These are phyloP conservation scores for Furnarius figulus DNA, from an alignment of 2,113 vertebrate species.

Conservation along the genomic window DNA sequence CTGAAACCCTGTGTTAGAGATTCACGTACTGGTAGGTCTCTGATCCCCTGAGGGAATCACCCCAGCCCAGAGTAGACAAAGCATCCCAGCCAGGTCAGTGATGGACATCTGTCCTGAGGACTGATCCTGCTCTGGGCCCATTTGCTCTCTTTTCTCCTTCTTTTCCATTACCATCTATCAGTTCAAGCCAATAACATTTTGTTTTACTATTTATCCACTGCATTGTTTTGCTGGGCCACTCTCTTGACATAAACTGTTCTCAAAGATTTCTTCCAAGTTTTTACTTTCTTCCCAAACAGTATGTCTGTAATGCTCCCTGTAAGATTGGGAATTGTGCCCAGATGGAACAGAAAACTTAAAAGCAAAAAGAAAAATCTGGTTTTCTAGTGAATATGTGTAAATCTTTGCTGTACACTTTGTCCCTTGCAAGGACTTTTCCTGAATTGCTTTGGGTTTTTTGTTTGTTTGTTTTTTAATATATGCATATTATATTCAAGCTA, in stretches of 20 bases:
- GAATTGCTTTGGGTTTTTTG: background rate
- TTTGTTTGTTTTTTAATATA: background rate
- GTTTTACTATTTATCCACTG: background rate
- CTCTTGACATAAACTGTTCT: background rate
- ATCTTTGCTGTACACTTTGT: background rate
- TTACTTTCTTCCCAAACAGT: background rate
- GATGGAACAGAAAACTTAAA: background rate
- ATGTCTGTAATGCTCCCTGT: background rate
- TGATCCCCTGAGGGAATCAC: accelerated
- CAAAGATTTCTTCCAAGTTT: background rate
- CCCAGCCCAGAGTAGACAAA: background rate
- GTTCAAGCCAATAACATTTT: background rate
- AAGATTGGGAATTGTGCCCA: background rate
- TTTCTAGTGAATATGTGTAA: background rate
- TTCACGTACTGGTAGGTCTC: background rate
- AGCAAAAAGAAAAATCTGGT: background rate
- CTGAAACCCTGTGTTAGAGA: background rate
- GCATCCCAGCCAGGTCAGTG: background rate
- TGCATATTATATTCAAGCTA: background rate
- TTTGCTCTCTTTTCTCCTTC: background rate
- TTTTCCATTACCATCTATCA: background rate
- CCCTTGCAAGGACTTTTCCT: background rate
- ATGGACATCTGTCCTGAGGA: accelerated
- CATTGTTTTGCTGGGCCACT: background rate
- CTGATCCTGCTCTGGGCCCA: background rate